These are phyloP conservation scores for Prorops nasuta DNA, from an alignment of 1,140 invertebrate genomes.

Conservation along the genomic window DNA sequence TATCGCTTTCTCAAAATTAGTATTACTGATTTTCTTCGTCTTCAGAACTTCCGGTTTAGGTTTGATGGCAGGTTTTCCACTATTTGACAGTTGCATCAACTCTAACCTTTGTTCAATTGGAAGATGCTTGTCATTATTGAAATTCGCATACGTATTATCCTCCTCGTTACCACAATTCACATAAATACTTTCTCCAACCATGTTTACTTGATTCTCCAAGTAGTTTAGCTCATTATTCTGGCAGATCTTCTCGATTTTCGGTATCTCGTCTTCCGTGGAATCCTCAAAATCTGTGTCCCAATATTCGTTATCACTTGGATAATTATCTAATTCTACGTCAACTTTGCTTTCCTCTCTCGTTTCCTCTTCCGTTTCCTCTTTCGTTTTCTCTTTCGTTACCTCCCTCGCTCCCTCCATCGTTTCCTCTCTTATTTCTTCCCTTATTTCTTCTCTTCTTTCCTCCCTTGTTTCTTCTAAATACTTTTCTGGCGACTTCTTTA, in stretches of 20 bases:
- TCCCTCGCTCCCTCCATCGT: too few species aligned
- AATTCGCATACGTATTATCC: slow-evolving; percentile 41
- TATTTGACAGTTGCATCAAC: slow-evolving; percentile 15
- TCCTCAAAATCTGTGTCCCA: slow-evolving; percentile 52
- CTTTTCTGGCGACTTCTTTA: slow-evolving; percentile 40
- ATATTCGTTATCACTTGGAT: slow-evolving; percentile 37
- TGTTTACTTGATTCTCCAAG: slow-evolving; percentile 2
- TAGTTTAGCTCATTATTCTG: too few species aligned
- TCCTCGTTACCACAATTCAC: slow-evolving; percentile 33
- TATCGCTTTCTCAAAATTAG: background rate
- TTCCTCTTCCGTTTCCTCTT: too few species aligned
- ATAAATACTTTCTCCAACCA: slow-evolving; percentile 43
- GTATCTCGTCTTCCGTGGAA: slow-evolving; percentile 25
- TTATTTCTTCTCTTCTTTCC: background rate
- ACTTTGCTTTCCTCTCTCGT: too few species aligned
- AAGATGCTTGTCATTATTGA: slow-evolving; percentile 5
- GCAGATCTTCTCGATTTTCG: background rate
- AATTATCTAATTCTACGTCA: slow-evolving; percentile 31
- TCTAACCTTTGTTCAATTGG: background rate
- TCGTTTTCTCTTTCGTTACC: too few species aligned
- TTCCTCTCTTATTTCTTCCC: background rate
- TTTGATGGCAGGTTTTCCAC: slow-evolving; percentile 17
- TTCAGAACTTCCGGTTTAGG: slow-evolving; percentile 25
- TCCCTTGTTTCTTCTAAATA: slow-evolving; percentile 25
- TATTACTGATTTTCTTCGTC: background rate